These are phyloP conservation scores for Scelioninae gen. 2 DNA, from an alignment of 2,888 invertebrate genomes.

Conservation along the genomic window DNA sequence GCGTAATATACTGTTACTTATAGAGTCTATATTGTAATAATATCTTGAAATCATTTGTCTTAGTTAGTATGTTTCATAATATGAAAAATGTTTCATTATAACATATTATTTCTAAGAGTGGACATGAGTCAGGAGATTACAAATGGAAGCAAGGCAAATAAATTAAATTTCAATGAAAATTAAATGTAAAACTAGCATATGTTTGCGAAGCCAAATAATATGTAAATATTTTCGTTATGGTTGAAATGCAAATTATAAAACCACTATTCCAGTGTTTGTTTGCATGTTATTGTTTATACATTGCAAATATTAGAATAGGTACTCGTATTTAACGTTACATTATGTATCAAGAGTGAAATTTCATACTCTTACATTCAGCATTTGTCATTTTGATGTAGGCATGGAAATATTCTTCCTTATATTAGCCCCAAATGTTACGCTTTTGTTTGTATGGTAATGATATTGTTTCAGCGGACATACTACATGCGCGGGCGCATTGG, in stretches of 20 bases:
- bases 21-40: no score
- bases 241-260: constrained; percentile 31
- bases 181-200: no score
- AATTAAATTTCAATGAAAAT: no score
- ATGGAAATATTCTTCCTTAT: constrained; percentile 10
- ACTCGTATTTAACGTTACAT: constrained; percentile 31
- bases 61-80: no score
- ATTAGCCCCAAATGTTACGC: constrained; percentile 21
- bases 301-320: constrained; percentile 32
- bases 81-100: no score
- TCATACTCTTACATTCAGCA: constrained; percentile 19
- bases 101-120: no score
- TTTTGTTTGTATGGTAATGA: constrained; percentile 35
- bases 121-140: no score
- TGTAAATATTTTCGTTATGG: constrained; percentile 21
- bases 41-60: no score
- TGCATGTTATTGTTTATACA: constrained; percentile 24
- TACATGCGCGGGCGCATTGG: constrained; percentile 6
- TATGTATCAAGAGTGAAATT: constrained; percentile 33
- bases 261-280: constrained; percentile 21
- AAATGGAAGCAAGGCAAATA: no score
- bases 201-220: no score
- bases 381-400: constrained; percentile 21
- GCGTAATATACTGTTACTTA: no score
- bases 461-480: constrained; percentile 19